Base-by-base conservation (phyloP, 2,797 vertebrate genomes). In the Eospalax fontanierii region DNA sequence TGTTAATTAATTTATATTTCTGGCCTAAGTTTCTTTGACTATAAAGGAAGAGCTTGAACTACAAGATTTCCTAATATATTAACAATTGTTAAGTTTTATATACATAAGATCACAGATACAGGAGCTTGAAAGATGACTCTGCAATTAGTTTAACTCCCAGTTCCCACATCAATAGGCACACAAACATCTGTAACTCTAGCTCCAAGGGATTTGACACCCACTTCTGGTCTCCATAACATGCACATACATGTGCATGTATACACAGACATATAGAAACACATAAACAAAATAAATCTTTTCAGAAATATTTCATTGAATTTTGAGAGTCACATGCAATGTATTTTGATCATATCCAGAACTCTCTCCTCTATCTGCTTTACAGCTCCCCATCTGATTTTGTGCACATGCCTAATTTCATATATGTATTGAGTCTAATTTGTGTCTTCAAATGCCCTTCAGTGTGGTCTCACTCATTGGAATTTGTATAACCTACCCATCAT, bases 1-100 rank as follows among this genome's bases (percentile, higher is more conserved):
- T 66, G 40, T 96, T 38, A 1, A 26, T 84, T 85, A 78, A 91
- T 70, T 87, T n/a, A 79, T 22, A n/a, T 95, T 94, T 89, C 74
- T 87, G 26, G 92, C n/a, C 50, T 61, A 87, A 90, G 7, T 28
- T 65, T 83, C 30, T 91, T 79, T 82, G 2, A 57, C 24, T 54
- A 28, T 70, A 68, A 91, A 93, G 54, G 76, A 90, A 90, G 30
- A 81, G 43, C n/a, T 85, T 87, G 74, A 93, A 38, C 35, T 91
- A 81, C 4, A 38, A 83, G 54, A 59, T 14, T 43, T 85, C 4
- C n/a, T 79, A 86, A 95, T 28, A 1, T 6, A 35, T 28, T 90
- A 15, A 74, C 19, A 30, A 46, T 9, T 57, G 65, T 22, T 66
- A 76, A 70, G 28, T 35, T 87, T 70, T 73, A 38, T 63, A 24